These are phyloP conservation scores for Campopleginae sp. DNA, from an alignment of 2,888 invertebrate species.

Conservation along the genomic window DNA sequence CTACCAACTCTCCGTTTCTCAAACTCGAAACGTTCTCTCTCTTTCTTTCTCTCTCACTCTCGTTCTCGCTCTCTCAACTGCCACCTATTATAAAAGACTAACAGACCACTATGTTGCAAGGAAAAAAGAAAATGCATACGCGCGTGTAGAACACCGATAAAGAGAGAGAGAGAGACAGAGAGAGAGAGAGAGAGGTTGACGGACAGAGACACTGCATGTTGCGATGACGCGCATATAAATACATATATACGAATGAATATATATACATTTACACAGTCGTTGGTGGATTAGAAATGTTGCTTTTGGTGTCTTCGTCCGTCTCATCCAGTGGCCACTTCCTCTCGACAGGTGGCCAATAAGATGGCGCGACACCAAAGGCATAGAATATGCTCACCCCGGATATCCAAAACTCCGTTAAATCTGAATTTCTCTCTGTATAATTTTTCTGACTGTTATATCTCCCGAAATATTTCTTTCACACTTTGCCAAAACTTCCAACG, in stretches of 20 bases:
- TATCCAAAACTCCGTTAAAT: background rate
- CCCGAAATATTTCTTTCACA: background rate
- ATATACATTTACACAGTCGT: background rate
- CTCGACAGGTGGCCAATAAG: constrained; percentile 59
- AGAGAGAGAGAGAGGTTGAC: background rate
- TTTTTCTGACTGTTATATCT: background rate
- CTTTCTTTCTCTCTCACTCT: constrained; percentile 30
- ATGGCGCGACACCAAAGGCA: constrained; percentile 32
- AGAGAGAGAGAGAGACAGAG: background rate
- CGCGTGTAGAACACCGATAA: constrained; percentile 6
- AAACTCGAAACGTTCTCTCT: constrained; percentile 3
- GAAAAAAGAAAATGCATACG: constrained; percentile 35
- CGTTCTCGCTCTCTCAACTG: constrained; percentile 27
- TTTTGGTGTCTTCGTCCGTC: constrained; percentile 25
- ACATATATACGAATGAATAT: background rate
- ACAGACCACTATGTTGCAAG: constrained; percentile 18
- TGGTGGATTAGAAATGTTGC: constrained; percentile 45
- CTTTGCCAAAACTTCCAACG: background rate
- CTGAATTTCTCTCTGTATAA: constrained; percentile 33
- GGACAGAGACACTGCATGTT: constrained; percentile 12
- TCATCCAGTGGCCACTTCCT: constrained; percentile 34
- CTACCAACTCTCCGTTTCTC: constrained; percentile 62
- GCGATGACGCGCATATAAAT: constrained; percentile 5
- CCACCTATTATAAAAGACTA: constrained; percentile 19
- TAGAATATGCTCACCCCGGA: constrained; percentile 5